These are phyloP conservation scores for Drosophila nannoptera DNA, from an alignment of 1,140 invertebrate genomes.

Conservation along the genomic window DNA sequence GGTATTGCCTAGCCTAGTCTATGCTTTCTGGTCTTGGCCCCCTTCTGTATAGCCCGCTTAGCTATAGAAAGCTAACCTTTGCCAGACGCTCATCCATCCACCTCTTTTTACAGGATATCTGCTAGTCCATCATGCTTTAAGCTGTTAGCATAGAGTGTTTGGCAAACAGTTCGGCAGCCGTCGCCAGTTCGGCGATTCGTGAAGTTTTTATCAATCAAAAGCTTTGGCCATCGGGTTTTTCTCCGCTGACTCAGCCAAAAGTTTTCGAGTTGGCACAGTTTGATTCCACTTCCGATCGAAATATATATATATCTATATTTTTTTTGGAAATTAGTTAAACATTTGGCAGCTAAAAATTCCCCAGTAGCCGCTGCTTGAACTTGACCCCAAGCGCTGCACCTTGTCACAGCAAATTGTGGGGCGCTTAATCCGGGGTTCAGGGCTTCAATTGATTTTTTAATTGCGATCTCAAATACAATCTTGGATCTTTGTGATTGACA, in stretches of 20 bases:
- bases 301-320: neutral
- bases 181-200: constrained; percentile 38
- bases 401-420: constrained; percentile 51
- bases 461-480: constrained; percentile 29
- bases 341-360: constrained; percentile 51
- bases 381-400: constrained; percentile 52
- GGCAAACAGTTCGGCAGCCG: constrained; percentile 42
- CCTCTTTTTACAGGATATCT: neutral
- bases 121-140: neutral
- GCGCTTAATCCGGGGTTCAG: constrained; percentile 52
- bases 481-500: constrained; percentile 7
- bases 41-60: no score
- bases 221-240: constrained; percentile 69
- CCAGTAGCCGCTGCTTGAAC: constrained; percentile 48
- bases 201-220: constrained; percentile 55
- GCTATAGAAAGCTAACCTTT: no score
- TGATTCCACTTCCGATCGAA: constrained; percentile 28
- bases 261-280: neutral
- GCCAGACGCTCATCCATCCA: no score
- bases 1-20: no score
- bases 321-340: constrained; percentile 43
- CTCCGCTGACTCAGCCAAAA: constrained; percentile 38
- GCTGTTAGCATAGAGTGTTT: constrained; percentile 37
- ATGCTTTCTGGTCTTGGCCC: no score
- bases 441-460: constrained; percentile 36